These are phyloP conservation scores for Microplitis manilae DNA, from an alignment of 2,888 invertebrate species.

Conservation along the genomic window DNA sequence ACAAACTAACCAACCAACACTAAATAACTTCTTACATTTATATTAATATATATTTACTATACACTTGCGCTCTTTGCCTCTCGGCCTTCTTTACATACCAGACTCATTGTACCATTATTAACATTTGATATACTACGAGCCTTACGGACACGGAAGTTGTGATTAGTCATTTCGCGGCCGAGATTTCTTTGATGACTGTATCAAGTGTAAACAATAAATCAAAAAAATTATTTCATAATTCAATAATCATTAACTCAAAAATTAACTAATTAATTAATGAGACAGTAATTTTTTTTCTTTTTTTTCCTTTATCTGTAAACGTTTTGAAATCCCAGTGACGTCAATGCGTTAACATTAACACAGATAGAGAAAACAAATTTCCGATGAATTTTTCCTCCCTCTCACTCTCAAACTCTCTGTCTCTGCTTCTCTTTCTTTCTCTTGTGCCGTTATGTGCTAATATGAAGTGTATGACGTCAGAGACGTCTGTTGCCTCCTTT, in stretches of 20 bases:
- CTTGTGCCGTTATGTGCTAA: neutral
- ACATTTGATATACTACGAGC: neutral
- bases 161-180: neutral
- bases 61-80: neutral
- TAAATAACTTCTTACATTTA: neutral
- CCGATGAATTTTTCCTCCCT: neutral
- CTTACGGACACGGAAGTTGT: neutral
- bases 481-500: conserved; percentile 55
- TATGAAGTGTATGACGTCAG: conserved; percentile 57
- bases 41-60: neutral
- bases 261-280: neutral
- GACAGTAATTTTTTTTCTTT: neutral
- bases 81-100: neutral
- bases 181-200: neutral
- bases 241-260: neutral
- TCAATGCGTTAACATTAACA: neutral
- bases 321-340: conserved; percentile 15
- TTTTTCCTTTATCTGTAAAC: neutral
- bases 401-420: neutral
- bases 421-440: conserved; percentile 1
- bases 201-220: too few relatives aligned
- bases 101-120: conserved; percentile 1
- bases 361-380: neutral
- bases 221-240: neutral
- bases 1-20: neutral